Evolutionary conservation across 1,140 invertebrate genomes (phyloP).

Genomic region (Calliphora vicina): DNA sequence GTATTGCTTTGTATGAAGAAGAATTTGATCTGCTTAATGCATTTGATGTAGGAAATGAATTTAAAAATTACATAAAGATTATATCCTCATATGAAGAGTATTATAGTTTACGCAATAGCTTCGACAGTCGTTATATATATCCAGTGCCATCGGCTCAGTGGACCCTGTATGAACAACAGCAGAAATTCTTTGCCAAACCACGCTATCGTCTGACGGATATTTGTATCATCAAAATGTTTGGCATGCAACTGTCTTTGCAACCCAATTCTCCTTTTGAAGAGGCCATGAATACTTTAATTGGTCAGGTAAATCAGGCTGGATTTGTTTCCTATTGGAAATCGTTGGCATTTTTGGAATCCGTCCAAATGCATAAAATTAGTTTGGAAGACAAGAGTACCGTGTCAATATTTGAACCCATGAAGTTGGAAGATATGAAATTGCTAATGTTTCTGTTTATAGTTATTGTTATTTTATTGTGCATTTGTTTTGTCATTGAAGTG

Average conservation of each 20-base stretch:
- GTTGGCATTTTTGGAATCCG: neutral
- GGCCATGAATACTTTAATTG: neutral
- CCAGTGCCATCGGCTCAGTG: neutral
- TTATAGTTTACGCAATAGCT: neutral
- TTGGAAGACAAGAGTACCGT: neutral
- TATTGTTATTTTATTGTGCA: neutral
- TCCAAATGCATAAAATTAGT: neutral
- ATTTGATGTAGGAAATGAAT: neutral
- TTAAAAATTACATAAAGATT: neutral
- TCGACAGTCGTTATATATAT: neutral
- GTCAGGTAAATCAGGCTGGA: neutral
- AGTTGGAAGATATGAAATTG: slow-evolving; percentile 11
- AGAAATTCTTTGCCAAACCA: slow-evolving; percentile 3
- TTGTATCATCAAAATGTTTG: neutral
- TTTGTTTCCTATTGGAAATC: neutral
- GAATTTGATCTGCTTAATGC: neutral
- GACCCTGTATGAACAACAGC: neutral
- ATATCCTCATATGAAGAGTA: neutral
- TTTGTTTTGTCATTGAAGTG: neutral
- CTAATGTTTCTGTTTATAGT: neutral
- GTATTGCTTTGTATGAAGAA: neutral
- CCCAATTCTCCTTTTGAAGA: neutral
- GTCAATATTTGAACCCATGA: neutral
- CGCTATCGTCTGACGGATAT: slow-evolving; percentile 9
- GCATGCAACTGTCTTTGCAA: neutral